These are phyloP conservation scores for Nibea coibor DNA, from an alignment of 2,113 vertebrate species.

Conservation along the genomic window DNA sequence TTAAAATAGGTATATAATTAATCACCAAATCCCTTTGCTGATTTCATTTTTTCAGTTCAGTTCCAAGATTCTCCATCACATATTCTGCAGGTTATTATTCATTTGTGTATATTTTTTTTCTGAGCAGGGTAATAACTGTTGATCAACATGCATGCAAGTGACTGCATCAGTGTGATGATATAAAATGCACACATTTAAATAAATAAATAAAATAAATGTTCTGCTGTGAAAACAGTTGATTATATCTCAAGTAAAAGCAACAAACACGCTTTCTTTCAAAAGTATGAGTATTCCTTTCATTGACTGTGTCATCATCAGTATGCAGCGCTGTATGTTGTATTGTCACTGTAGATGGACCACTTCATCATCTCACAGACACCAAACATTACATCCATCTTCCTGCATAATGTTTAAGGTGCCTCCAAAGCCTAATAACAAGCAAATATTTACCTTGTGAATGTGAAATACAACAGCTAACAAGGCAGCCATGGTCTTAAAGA, in stretches of 20 bases:
- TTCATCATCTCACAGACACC: constrained; percentile 60
- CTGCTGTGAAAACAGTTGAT: too few relatives aligned
- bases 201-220: too few relatives aligned
- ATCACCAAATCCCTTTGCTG: too few relatives aligned
- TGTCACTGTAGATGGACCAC: constrained; percentile 51
- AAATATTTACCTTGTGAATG: constrained; percentile 29
- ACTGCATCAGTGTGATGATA: too few relatives aligned
- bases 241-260: not conserved
- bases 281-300: not conserved
- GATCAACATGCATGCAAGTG: too few relatives aligned
- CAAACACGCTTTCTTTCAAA: not conserved
- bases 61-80: too few relatives aligned
- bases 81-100: too few relatives aligned
- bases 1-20: too few relatives aligned
- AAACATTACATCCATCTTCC: constrained; percentile 54
- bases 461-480: constrained; percentile 16
- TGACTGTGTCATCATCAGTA: constrained; percentile 37
- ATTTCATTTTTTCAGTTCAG: too few relatives aligned
- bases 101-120: too few relatives aligned
- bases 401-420: constrained; percentile 20
- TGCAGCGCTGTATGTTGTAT: constrained; percentile 29
- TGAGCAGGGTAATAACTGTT: too few relatives aligned
- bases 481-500: not conserved
- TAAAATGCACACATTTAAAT: too few relatives aligned
- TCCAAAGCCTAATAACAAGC: constrained; percentile 3